Base-by-base conservation (phyloP, 2,797 vertebrate species). In the Xerus rutilus region DNA sequence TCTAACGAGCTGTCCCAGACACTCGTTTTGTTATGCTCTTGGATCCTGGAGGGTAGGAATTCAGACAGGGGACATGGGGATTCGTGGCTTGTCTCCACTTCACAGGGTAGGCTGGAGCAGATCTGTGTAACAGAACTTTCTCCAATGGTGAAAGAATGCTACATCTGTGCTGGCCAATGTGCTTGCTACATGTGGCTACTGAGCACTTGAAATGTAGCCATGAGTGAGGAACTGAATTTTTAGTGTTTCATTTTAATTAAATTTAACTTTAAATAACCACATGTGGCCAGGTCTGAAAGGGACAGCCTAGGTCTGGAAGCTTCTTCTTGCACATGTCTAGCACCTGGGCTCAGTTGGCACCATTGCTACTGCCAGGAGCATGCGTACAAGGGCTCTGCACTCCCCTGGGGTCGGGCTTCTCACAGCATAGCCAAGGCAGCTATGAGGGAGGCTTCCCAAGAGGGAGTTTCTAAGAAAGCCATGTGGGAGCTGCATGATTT, bases 221-320 rank as follows among this genome's bases (percentile, higher is more conserved):
- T 73, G 32, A 62, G 35, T 11, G 64, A 92, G 28, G 86, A 70
- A 65, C 32, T 86, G 49, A 87, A 43, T 18, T 77, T 83, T 95
- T 79, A 77, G 43, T 47, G 79, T 57, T 90, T 65, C 64, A 25
- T 78, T 88, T 57, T 57, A 72, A 43, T 89, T 81, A 54, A 93
- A 74, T 86, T 69, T 69, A 64, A 59, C 32, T 92, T 86, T 43
- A 64, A 84, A 82, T 78, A 92, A 15, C 28, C 73, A 47, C 57
- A 13, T 4, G 72, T 74, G 81, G 39, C 18, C 72, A 52, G 89
- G 1, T 28, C 77, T 47, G 25, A 82, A 54, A 5, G 28, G 30
- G 47, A 78, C 59, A n/a, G 73, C n/a, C 17, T 11, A 8, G 69
- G 39, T 15, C 54, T 77, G 12, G 39, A 92, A 39, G 76, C 69